Conservation (phyloP, 2,888 invertebrate species). For the Apodemia mormo region DNA sequence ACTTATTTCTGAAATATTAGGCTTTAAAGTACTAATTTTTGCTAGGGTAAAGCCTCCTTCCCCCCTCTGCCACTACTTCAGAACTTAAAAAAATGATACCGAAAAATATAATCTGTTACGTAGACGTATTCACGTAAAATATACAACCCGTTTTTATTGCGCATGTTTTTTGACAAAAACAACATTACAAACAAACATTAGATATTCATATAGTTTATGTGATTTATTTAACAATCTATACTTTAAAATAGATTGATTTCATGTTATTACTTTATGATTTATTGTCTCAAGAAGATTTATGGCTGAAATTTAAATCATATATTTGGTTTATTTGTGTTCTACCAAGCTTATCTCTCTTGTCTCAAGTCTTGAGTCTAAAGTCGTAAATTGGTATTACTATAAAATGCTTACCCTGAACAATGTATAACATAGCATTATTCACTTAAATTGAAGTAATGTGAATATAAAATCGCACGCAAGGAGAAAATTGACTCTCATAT, state of each 20-base stretch:
- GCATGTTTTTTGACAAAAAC: too few species aligned
- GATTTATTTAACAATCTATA: background rate
- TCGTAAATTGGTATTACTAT: slow-evolving; percentile 2
- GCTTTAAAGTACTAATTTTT: too few species aligned
- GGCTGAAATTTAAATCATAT: slow-evolving; percentile 1
- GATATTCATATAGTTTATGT: too few species aligned
- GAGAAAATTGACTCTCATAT: background rate
- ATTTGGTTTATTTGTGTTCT: background rate
- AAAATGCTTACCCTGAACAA: background rate
- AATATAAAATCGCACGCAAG: slow-evolving; percentile 1
- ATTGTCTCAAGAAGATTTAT: background rate
- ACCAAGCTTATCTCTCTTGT: background rate
- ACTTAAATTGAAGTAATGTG: slow-evolving; percentile 3
- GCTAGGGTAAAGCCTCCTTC: too few species aligned
- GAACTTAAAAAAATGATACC: too few species aligned
- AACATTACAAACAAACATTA: too few species aligned
- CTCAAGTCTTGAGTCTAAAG: background rate
- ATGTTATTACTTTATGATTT: background rate
- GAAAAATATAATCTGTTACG: too few species aligned
- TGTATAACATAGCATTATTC: slow-evolving; percentile 4
- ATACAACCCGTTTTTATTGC: too few species aligned
- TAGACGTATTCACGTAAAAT: too few species aligned
- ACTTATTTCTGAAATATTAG: too few species aligned
- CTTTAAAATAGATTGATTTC: background rate
- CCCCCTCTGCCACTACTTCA: too few species aligned